phyloP scores from a whole-genome alignment of 2,113 vertebrate species.

The Empidonax traillii region DNA sequence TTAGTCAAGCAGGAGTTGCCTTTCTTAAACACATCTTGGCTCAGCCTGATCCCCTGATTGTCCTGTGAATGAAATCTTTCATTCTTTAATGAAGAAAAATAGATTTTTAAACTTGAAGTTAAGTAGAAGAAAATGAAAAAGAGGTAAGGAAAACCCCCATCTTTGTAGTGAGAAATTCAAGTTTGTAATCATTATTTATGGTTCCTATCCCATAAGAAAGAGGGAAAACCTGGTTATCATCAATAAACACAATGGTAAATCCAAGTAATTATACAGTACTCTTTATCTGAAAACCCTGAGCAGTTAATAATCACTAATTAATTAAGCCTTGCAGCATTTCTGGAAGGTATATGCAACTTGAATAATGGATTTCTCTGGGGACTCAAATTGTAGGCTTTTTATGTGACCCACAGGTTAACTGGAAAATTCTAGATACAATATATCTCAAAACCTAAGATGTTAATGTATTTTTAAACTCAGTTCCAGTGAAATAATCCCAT shows the following conservation, averaged over 20 bases:
- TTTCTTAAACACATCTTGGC: neutral
- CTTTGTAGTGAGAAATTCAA: neutral
- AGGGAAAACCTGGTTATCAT: neutral
- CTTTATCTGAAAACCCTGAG: neutral
- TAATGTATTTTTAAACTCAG: neutral
- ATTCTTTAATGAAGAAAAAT: neutral
- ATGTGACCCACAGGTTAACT: neutral
- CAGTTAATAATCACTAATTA: constrained; percentile 17
- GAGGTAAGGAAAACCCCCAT: neutral
- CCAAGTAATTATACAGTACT: neutral
- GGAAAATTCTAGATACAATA: neutral
- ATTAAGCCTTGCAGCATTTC: constrained; percentile 8
- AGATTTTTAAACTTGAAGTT: neutral
- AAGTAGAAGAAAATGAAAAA: neutral
- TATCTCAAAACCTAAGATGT: neutral
- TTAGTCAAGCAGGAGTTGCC: too few species aligned
- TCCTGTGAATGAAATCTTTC: neutral
- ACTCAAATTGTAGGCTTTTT: neutral
- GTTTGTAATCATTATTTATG: neutral
- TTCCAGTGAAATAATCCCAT: neutral
- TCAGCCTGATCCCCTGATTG: neutral
- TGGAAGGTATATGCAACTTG: neutral
- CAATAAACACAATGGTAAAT: neutral
- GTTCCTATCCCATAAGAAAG: neutral
- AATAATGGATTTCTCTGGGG: neutral